phyloP scores from a whole-genome alignment of 2,113 vertebrate genomes.

The Epinephelus lanceolatus region DNA sequence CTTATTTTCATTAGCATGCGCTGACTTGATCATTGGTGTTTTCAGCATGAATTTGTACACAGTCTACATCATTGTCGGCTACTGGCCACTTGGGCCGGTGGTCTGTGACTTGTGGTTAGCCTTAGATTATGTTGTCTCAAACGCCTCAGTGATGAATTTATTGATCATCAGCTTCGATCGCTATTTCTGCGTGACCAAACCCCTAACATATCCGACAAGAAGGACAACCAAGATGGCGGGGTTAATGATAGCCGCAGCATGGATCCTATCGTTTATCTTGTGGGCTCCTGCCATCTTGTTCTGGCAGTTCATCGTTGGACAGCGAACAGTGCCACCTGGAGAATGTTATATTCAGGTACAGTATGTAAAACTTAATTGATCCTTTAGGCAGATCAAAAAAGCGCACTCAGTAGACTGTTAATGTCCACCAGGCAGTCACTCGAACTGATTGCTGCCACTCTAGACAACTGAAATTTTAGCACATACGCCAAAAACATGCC shows the following conservation, averaged over 20 bases:
- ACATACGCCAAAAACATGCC: no score
- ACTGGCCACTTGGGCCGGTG: conserved; percentile 96
- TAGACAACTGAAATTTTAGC: no score
- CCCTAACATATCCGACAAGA: conserved; percentile 93
- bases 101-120: conserved; percentile 98
- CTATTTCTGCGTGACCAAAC: conserved; percentile 99
- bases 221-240: conserved; percentile 99
- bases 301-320: conserved; percentile 98
- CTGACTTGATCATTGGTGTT: conserved; percentile 95
- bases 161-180: conserved; percentile 98
- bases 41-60: conserved; percentile 99
- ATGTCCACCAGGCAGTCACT: no score
- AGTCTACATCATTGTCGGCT: conserved; percentile 96
- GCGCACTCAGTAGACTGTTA: no score
- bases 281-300: conserved; percentile 99
- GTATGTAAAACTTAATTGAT: background rate
- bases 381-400: background rate
- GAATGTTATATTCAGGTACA: conserved; percentile 92
- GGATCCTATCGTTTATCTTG: conserved; percentile 97
- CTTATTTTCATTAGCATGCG: conserved; percentile 96
- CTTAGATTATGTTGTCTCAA: conserved; percentile 97
- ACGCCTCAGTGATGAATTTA: conserved; percentile 98
- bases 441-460: no score
- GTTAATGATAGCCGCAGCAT: conserved; percentile 95
- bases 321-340: conserved; percentile 91